Base-by-base conservation (phyloP, 2,113 vertebrate species). In the Lonchura striata region DNA sequence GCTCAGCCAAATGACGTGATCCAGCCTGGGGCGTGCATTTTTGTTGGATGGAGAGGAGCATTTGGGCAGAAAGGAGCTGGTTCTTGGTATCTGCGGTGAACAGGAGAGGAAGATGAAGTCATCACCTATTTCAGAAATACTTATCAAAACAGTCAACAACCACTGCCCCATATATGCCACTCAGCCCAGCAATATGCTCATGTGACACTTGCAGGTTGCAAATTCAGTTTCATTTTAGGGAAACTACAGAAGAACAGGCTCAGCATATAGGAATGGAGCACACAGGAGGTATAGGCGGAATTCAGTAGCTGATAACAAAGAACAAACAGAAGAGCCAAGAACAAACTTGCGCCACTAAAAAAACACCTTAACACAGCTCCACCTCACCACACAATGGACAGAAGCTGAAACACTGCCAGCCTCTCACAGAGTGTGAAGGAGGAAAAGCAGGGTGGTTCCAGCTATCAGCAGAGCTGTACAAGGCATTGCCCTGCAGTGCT, bases 71-170 rank as follows among this genome's bases (percentile, higher is more conserved):
- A 88, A 57, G 68, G 66, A 96, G 68, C 28, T 65, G 50, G 33
- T 77, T 88, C 68, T 88, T 74, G 41, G 4, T 83, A 83, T 77
- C 68, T 81, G 28, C 61, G 46, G 54, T 0, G 0, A 92, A 46
- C 68, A 77, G 47, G 33, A 85, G 41, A 87, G 75, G 74, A 91
- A 90, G 72, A 88, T 95, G 71, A 97, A 94, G 75, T 92, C 94
- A 94, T 70, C 42, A 49, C 31, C 41, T 66, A 41, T 76, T 94
- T 90, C 82, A 93, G 76, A 88, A 90, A 81, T 52, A 54, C 33
- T 77, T 87, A 80, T 10, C 2, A 1, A 78, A 92, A 76, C 52
- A 59, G 66, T 53, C 76, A 72, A 72, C 89, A 66, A 93, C 72
- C 66, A 17, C 47, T 42, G 75, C 53, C 47, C 28, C 25, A 9